Conservation (phyloP, 1,140 invertebrate genomes). For the Tetragnatha versicolor region DNA sequence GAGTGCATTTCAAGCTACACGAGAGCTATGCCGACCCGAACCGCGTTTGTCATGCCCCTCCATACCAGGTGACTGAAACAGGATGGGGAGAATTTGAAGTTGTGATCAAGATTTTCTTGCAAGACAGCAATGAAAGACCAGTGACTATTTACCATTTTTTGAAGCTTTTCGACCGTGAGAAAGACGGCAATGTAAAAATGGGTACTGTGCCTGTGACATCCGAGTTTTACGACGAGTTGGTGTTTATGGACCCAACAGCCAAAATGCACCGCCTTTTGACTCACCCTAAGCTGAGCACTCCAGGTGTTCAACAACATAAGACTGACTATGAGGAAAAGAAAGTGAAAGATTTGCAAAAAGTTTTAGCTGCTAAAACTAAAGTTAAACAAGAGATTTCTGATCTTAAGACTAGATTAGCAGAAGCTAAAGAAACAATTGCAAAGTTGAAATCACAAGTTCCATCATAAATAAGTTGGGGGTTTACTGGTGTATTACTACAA, state of each 20-base stretch:
- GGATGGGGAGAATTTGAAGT: conserved; percentile 99
- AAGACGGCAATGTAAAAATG: conserved; percentile 15
- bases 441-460: conserved; percentile 82
- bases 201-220: neutral
- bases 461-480: too few species aligned
- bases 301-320: conserved; percentile 74
- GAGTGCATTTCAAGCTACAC: conserved; percentile 96
- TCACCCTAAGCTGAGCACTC: conserved; percentile 76
- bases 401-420: conserved; percentile 85
- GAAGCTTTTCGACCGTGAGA: conserved; percentile 84
- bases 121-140: conserved; percentile 83
- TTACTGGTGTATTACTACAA: too few species aligned
- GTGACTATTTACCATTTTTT: conserved; percentile 93
- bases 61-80: conserved; percentile 97
- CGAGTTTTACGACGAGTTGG: conserved; percentile 60
- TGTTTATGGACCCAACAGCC: conserved; percentile 93
- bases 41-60: conserved; percentile 72
- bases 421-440: conserved; percentile 87
- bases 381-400: conserved; percentile 83
- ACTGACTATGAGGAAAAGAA: conserved; percentile 80
- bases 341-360: conserved; percentile 78
- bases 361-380: conserved; percentile 82
- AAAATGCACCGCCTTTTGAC: conserved; percentile 89
- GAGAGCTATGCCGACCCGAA: conserved; percentile 97
- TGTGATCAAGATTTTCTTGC: conserved; percentile 97